Base-by-base conservation (phyloP, 1,140 invertebrate genomes). In the Megathymus violae region DNA sequence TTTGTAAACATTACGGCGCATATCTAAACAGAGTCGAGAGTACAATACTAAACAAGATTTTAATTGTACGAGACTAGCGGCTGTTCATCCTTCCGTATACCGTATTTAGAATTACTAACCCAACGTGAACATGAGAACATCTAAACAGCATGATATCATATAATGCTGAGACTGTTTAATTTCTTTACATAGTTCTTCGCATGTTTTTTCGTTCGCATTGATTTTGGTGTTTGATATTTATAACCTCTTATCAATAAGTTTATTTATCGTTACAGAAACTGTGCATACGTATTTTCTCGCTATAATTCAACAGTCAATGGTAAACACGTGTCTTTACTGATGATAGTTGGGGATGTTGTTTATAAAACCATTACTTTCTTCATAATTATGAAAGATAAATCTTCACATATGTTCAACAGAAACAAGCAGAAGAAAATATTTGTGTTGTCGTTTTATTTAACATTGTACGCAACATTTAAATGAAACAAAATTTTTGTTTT, bases 1-100 rank as follows among this genome's bases (percentile, higher is more conserved):
- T 82, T 80, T 85, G 82, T 89, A 88, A 89, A 89, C 82, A 89
- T 85, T 86, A 74, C 67, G 70, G 71, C 64, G 67, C 73, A 82
- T 85, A 78, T 76, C 69, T 72, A 75, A 83, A 78, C 76, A 69
- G 80, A 80, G 68, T 74, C 64, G 71, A 76, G 16, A 16, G 52
- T 9, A 22, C 4, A 44, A 56, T 14, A 31, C 15, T 16, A 44
- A 19, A 34, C 22, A 34, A 15, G 1, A 7, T 43, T 41, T 41
- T 7, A 36, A 43, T 54, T 43, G 19, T 43, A 16, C 36, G 4
- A 36, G 15, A 40, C 34, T 19, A 16, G 25, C 10, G 36, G 1
- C 13, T 1, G 17, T 27, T 25, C 27, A 1, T 13, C n/a, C 31
- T 52, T 52, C 48, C 48, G 48, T 31, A 40, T 10, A 38, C 9